Evolutionary conservation across 2,113 vertebrate genomes (phyloP), one percentile per base, ranked within the genome.

Genomic region (Syngnathus typhle): DNA sequence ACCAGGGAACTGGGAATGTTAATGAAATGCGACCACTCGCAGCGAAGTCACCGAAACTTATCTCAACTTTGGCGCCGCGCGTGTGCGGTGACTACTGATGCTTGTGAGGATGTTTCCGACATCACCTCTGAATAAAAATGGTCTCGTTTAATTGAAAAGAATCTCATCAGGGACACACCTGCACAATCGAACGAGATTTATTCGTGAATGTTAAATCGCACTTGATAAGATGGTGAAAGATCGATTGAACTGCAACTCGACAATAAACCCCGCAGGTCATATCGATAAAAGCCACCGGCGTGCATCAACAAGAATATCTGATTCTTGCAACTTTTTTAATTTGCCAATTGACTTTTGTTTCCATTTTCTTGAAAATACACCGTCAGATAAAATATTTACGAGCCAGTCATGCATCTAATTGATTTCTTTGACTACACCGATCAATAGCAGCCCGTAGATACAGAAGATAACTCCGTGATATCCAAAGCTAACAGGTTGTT

Each of bases 371-470:
- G 5, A 21, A 21, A 32, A 23, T 37, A 6, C 11, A 59, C 59
- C 5, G 23, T 68, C 21, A 16, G 39, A 15, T 19, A 60, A 6
- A 36, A 36, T 59, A 55, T 69, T 62, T 44, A 43, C 36, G 56
- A 39, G 9, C 74, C 54, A 15, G 39, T 68, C 52, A 74, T 21
- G 63, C 61, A 37, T 11, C 18, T 23, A 19, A 72, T 70, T 18
- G 54, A 75, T 75, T 74, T 64, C 12, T 64, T 67, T 12, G 59
- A 46, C 38, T 21, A 63, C 18, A 15, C n/a, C 11, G n/a, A 23
- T 39, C n/a, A 60, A 71, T 65, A 36, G 19, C 61, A 51, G 32
- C 21, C 27, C 71, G 61, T 7, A 62, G 73, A 70, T 75, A 54
- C 52, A 60, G 60, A 38, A 69, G n/a, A 19, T 2, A 15, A 58